A percentile compares a stretch with the other conserved stretches of the same genome.
Conservation (phyloP, 2,797 vertebrate genomes). For the Phrynocephalus vlangalii region DNA sequence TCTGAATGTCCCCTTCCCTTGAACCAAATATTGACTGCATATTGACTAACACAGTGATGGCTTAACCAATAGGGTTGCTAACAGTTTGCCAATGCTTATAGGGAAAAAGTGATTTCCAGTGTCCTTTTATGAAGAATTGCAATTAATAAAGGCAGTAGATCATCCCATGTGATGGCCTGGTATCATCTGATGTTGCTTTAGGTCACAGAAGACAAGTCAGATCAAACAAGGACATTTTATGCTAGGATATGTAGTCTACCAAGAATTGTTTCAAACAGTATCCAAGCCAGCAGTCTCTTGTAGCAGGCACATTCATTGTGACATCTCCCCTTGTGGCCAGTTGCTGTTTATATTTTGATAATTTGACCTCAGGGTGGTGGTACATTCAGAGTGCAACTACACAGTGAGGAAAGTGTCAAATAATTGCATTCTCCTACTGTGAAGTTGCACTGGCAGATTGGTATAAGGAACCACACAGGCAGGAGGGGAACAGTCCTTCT, state of each 20-base stretch:
- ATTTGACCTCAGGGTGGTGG: neutral
- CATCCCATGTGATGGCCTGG: neutral
- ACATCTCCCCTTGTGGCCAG: fast-evolving
- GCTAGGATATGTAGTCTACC: neutral
- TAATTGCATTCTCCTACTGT: neutral
- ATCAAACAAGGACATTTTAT: neutral
- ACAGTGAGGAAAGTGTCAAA: neutral
- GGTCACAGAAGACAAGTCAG: neutral
- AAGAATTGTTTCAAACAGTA: slow-evolving; percentile 9
- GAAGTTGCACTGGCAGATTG: neutral
- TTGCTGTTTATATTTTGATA: neutral
- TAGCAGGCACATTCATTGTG: neutral
- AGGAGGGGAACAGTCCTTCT: too few species aligned
- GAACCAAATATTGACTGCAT: neutral
- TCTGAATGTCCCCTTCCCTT: neutral
- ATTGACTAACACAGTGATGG: slow-evolving; percentile 18
- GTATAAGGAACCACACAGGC: too few species aligned
- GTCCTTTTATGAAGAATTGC: neutral
- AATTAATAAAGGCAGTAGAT: neutral
- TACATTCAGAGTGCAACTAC: too few species aligned
- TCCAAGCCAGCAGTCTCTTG: neutral
- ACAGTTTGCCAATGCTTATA: slow-evolving; percentile 14
- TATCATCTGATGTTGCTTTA: neutral
- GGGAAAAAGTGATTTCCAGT: neutral
- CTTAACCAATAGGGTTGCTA: neutral